Evolutionary conservation across 2,888 invertebrate species (phyloP), one percentile per base, ranked within the genome.

Genomic region (Hemicrepidius hirtus): DNA sequence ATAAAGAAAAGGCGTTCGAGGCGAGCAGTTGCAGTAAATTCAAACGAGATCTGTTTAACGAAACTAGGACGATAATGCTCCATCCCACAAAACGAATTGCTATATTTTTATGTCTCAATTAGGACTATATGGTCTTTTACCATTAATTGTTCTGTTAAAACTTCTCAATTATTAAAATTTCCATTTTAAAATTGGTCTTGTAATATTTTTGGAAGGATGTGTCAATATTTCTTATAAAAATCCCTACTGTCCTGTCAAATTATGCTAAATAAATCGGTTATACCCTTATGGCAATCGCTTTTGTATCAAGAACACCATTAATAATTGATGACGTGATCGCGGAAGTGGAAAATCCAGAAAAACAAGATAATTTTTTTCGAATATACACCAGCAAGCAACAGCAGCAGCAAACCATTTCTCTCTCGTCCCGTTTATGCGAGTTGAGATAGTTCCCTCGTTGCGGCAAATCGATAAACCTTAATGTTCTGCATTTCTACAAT

Each of bases 231-330:
- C 44, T 5, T 6, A 9, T 9, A 44, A 44, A 18, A 44, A 44
- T 1, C 18, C 18, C 18, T 4, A 16, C 18, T 5, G 1, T 16
- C 16, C 44, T 16, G 18, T 44, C 44, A 44, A 4, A 44, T 44
- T 44, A 16, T 44, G 18, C 16, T 6, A 44, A 44, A 9, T 16
- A 18, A 44, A 44, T 13, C 13, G 44, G 44, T 44, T 44, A 44
- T 44, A 44, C 18, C 44, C 44, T 44, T 44, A 44, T 44, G 44
- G 44, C 44, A 18, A 44, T 44, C 18, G 44, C 44, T 44, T 44
- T 44, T 44, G 44, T 44, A 44, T 44, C 44, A 44, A 18, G 18
- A 44, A 18, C 4, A 18, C 44, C 18, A 44, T 44, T 44, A 44
- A 44, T 44, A 44, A 44, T 44, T 44, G 44, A 44, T 18, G 44